Base-by-base conservation (phyloP, 92 coral and sea anemone species). In the Umimayanthus kanabou region DNA sequence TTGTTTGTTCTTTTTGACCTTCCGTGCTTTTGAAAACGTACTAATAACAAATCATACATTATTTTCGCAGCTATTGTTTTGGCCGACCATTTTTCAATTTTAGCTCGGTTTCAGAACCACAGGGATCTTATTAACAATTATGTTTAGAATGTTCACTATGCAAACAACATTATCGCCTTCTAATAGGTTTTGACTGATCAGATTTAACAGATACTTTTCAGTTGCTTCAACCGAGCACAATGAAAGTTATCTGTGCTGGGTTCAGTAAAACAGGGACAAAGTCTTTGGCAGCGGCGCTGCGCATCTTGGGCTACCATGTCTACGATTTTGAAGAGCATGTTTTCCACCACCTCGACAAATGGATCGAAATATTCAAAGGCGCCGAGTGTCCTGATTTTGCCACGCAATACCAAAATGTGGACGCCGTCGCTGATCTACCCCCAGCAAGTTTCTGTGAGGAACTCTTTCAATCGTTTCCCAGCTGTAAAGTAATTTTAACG, bases 171-270 rank as follows among this genome's bases (percentile, higher is more conserved):
- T 73, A 73, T 30, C 78, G 43, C 78, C 42, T 39, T 39, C 39
- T 37, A 20, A 61, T 61, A 9, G 0, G 7, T 22, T 33, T 22
- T 61, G 2, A 6, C 26, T 61, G 69, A 61, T 61, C 69, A 61
- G 69, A 3, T 61, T 3, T 20, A 57, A 15, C 66, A 57, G 22
- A 15, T 15, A 4, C 0, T 39, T 73, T 9, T 43, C 47, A 39
- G 9, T 39, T 75, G 53, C 79, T 75, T 75, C 42, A 79, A 79
- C 22, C 39, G 33, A 80, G 14, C 33, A 20, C 71, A 16, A 81
- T 81, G 85, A 81, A 81, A 64, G 70, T 81, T 16, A 81, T 81
- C 85, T 81, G 85, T 55, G 75, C 85, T 33, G 85, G 85, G 2
- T 81, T 81, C 49, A 81, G 85, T 22, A 81, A 81, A 42, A 81